Evolutionary conservation across 92 coral and sea anemone species (phyloP).

Genomic region (Zoanthus sociatus): DNA sequence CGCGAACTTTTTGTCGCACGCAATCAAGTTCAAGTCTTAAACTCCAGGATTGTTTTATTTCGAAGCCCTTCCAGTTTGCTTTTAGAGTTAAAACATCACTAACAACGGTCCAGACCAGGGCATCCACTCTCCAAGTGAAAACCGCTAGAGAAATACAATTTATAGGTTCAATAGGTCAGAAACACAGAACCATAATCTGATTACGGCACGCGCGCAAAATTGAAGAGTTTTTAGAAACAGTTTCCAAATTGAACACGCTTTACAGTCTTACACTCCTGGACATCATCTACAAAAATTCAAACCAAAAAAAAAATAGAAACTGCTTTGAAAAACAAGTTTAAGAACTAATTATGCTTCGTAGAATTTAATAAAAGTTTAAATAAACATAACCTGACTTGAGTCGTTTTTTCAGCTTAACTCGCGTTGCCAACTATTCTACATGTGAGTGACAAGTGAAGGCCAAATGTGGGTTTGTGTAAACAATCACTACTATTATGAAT

Average conservation of each 20-base stretch:
- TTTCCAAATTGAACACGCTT: neutral
- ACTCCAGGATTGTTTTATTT: conserved; percentile 8
- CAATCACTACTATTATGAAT: conserved; percentile 72
- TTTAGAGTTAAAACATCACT: neutral
- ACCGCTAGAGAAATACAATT: conserved; percentile 45
- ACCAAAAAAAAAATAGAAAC: neutral
- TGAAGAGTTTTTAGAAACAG: conserved; percentile 14
- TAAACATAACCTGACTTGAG: conserved; percentile 60
- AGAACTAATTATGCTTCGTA: conserved; percentile 43
- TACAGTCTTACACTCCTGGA: neutral
- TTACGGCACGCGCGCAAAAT: conserved; percentile 57
- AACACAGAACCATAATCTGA: conserved; percentile 64
- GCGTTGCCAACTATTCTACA: conserved; percentile 53
- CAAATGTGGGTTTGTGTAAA: conserved; percentile 72
- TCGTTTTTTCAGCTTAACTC: conserved; percentile 70
- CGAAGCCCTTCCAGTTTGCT: neutral
- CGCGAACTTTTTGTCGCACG: conserved; percentile 69
- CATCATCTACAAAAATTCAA: neutral
- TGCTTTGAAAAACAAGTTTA: conserved; percentile 37
- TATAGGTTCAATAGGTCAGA: conserved; percentile 87
- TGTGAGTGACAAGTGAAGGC: conserved; percentile 69
- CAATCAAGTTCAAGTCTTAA: conserved; percentile 51
- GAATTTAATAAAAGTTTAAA: conserved; percentile 72
- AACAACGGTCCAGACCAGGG: neutral
- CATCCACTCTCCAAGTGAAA: conserved; percentile 39